Evolutionary conservation across 2,888 invertebrate genomes (phyloP), one percentile per base, ranked within the genome.

Genomic region (Latheticus oryzae): DNA sequence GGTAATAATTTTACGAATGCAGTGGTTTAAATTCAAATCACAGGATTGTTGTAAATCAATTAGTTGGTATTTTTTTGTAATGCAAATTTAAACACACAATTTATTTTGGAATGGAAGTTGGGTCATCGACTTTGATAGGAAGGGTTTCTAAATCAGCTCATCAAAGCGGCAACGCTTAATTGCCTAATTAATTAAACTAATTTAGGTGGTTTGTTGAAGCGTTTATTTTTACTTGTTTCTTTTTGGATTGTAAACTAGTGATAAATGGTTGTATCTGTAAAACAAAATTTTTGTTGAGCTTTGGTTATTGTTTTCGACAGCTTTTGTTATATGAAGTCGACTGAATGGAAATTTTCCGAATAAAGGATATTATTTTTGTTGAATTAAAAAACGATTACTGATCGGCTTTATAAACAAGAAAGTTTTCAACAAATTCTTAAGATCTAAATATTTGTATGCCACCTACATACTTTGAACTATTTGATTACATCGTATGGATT

Each of bases 361-460:
- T n/a, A n/a, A n/a, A n/a, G 9, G 3, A 26, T 42, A 19, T 26
- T 26, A 42, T 42, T 42, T 42, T 42, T 26, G 26, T 24, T 8
- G 17, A 37, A 19, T 37, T 37, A 19, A 37, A 2, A 17, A 17
- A 17, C 7, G n/a, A n/a, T 45, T 19, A 11, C n/a, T n/a, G 42
- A 15, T 21, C 3, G 12, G 13, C 5, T 38, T 38, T 13, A 40
- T n/a, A 23, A 40, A 7, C 12, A 9, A 35, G 4, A 7, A 8
- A 15, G 8, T 9, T 2, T 30, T 16, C 15, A 19, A 45, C 32
- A 45, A 45, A 45, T 45, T 43, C 8, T 13, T 2, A 7, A 8
- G 30, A 19, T 19, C 30, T 45, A 45, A 45, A 45, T 45, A 45
- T 45, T 45, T 17, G 30, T 9, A 19, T 32, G 42, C 28, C 28